Conservation (phyloP, 2,888 invertebrate species). For the Hypsopygia costalis region DNA sequence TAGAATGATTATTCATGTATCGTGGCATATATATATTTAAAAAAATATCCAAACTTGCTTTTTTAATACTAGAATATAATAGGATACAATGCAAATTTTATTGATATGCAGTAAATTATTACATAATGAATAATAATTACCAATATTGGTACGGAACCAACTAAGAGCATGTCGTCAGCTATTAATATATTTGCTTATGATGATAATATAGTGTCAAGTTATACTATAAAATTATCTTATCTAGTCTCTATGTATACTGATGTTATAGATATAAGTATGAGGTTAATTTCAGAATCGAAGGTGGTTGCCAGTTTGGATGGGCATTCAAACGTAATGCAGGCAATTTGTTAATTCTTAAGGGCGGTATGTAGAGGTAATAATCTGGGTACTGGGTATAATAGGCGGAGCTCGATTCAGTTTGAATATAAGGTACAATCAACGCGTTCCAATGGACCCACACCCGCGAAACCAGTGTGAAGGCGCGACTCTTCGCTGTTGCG, state of each 20-base stretch:
- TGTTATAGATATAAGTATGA: no score
- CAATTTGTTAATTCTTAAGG: not conserved
- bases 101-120: no score
- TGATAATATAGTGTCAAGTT: slow-evolving; percentile 4
- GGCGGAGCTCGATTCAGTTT: not conserved
- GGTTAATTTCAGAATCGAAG: not conserved
- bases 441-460: not conserved
- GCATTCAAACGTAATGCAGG: not conserved
- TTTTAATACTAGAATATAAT: no score
- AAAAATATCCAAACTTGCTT: no score
- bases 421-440: not conserved
- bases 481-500: not conserved
- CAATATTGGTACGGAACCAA: slow-evolving; percentile 2
- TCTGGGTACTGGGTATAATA: not conserved
- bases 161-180: no score
- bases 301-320: not conserved
- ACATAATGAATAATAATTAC: no score
- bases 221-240: slow-evolving; percentile 9
- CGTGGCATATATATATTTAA: no score
- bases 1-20: no score
- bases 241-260: slow-evolving; percentile 5
- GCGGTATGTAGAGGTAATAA: not conserved
- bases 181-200: slow-evolving; percentile 2
- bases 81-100: no score
- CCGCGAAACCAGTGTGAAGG: not conserved